phyloP scores from a whole-genome alignment of 2,797 vertebrate genomes.

The Brachyalestes nurse region DNA sequence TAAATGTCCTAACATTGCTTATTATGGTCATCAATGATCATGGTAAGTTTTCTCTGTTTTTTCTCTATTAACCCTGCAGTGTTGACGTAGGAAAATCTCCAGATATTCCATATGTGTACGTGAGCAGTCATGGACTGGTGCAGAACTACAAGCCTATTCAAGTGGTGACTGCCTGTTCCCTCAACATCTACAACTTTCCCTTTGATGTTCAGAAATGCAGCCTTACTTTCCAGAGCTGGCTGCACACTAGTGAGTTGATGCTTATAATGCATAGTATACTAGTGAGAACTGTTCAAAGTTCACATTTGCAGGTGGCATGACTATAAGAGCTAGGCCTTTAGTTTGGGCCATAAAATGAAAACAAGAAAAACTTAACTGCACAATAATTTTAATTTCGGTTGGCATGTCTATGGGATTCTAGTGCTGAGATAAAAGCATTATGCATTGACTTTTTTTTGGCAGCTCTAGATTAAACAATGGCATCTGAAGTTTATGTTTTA shows the following conservation, averaged over 20 bases:
- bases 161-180: constrained; percentile 93
- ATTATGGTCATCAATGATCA: too few species aligned
- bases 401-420: too few species aligned
- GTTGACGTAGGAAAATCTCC: constrained; percentile 97
- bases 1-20: neutral
- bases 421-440: too few species aligned
- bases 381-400: neutral
- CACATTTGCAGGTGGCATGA: neutral
- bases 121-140: constrained; percentile 85
- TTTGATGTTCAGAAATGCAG: constrained; percentile 98
- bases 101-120: constrained; percentile 92
- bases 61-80: constrained; percentile 67
- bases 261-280: neutral
- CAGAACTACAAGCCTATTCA: constrained; percentile 97
- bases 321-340: neutral
- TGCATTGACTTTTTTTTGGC: too few species aligned
- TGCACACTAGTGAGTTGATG: constrained; percentile 87
- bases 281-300: neutral
- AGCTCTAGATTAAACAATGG: too few species aligned
- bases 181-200: constrained; percentile 98
- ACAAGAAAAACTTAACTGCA: neutral
- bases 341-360: neutral
- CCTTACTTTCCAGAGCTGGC: constrained; percentile 98
- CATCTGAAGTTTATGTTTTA: too few species aligned
- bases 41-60: neutral